These are phyloP conservation scores for Numenius phaeopus DNA, from an alignment of 2,797 vertebrate genomes.

Conservation along the genomic window DNA sequence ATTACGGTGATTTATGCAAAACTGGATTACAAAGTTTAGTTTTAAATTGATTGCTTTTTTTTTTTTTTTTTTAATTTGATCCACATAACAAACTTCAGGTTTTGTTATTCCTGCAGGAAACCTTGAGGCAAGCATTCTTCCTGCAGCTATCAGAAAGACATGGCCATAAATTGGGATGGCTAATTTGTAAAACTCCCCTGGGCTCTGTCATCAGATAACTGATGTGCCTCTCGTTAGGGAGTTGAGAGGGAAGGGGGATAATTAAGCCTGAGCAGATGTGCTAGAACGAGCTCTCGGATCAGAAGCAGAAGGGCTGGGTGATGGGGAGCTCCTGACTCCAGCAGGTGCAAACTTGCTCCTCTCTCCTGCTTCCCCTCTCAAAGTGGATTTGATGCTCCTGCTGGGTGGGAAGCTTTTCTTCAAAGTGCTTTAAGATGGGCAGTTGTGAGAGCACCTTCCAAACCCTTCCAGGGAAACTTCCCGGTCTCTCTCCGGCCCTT, in stretches of 20 bases:
- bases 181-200: not conserved
- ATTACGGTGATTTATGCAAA: not conserved
- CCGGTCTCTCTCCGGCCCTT: not conserved
- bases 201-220: not conserved
- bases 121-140: not conserved
- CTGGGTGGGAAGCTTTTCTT: not conserved
- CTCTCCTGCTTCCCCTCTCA: not conserved
- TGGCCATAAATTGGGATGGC: not conserved
- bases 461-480: not conserved
- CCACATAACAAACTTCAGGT: not conserved
- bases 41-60: not conserved
- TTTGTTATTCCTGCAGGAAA: not conserved
- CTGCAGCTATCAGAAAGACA: fast-evolving
- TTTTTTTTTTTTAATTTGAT: not conserved
- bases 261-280: not conserved
- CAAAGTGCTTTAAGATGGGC: not conserved
- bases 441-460: not conserved
- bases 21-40: not conserved
- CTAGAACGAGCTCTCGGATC: not conserved
- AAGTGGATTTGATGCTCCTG: not conserved
- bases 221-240: not conserved
- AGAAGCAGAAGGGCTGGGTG: not conserved
- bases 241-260: not conserved
- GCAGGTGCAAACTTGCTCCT: not conserved
- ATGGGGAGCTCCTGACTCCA: not conserved